phyloP scores from a whole-genome alignment of 2,113 vertebrate genomes.

The Chascanopsetta lugubris region DNA sequence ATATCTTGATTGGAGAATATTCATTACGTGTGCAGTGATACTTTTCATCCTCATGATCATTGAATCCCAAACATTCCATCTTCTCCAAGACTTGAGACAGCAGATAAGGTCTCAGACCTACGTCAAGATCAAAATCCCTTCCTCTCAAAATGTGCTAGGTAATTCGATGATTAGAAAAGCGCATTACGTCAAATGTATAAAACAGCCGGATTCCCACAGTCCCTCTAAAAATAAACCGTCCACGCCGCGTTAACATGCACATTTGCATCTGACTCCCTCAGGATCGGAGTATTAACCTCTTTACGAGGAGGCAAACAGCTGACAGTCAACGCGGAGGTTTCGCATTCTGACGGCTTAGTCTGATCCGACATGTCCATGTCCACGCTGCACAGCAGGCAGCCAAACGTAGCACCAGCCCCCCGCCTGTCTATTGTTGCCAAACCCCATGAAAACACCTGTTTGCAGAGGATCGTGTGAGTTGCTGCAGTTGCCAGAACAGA shows the following conservation, averaged over 20 bases:
- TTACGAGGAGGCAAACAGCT: conserved; percentile 5
- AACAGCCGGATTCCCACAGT: neutral
- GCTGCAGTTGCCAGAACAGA: neutral
- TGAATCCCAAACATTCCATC: too few species aligned
- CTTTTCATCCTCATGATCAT: neutral
- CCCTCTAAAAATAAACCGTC: neutral
- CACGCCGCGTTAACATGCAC: neutral
- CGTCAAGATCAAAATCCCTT: neutral
- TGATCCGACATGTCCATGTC: neutral
- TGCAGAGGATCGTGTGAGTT: neutral
- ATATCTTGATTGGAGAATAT: neutral
- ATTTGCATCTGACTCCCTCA: conserved; percentile 24
- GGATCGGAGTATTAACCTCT: conserved; percentile 40
- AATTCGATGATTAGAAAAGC: neutral
- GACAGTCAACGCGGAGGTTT: conserved; percentile 22
- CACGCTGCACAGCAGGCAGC: conserved; percentile 13
- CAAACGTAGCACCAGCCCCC: conserved; percentile 10
- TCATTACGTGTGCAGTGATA: neutral
- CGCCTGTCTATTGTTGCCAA: neutral
- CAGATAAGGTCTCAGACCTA: too few species aligned
- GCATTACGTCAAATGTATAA: neutral
- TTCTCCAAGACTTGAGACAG: too few species aligned
- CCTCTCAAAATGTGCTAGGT: neutral
- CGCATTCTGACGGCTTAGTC: conserved; percentile 40
- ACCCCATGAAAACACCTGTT: conserved; percentile 18